Conservation (phyloP, 2,888 invertebrate genomes). For the Synergus umbraculus region DNA sequence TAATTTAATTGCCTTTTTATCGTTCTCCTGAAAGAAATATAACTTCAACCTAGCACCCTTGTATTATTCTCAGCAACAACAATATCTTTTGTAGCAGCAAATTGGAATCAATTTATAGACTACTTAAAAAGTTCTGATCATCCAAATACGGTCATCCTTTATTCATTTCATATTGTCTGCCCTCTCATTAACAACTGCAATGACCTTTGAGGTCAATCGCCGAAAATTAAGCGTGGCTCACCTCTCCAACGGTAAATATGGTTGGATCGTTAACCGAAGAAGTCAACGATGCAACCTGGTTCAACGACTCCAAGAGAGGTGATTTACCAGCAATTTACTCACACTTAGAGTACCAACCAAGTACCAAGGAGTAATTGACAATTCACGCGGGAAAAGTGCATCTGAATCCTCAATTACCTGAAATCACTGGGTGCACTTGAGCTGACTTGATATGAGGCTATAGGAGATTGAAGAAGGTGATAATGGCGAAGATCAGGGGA, state of each 20-base stretch:
- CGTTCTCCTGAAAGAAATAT: no score
- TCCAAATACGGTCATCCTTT: conserved; percentile 1
- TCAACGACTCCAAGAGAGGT: conserved; percentile 26
- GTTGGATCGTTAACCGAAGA: conserved; percentile 14
- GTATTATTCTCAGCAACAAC: background rate
- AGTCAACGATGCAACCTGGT: conserved; percentile 18
- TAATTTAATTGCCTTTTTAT: no score
- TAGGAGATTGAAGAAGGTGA: conserved; percentile 35
- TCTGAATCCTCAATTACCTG: conserved; percentile 33
- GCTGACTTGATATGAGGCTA: conserved; percentile 25
- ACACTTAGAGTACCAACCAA: conserved; percentile 21
- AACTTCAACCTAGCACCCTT: background rate
- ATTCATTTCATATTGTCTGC: background rate
- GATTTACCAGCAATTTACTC: conserved; percentile 32
- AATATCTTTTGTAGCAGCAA: background rate
- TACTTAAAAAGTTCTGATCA: background rate
- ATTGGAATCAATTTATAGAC: background rate
- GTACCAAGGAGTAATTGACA: conserved; percentile 36
- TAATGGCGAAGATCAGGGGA: conserved; percentile 37
- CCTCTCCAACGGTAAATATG: conserved; percentile 20
- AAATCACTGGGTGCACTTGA: conserved; percentile 25
- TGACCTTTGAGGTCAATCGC: conserved; percentile 8
- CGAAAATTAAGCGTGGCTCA: conserved; percentile 25
- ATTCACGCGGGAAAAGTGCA: background rate
- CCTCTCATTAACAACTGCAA: conserved; percentile 25